Conservation (phyloP, 2,113 vertebrate genomes). For the Oxyura jamaicensis region DNA sequence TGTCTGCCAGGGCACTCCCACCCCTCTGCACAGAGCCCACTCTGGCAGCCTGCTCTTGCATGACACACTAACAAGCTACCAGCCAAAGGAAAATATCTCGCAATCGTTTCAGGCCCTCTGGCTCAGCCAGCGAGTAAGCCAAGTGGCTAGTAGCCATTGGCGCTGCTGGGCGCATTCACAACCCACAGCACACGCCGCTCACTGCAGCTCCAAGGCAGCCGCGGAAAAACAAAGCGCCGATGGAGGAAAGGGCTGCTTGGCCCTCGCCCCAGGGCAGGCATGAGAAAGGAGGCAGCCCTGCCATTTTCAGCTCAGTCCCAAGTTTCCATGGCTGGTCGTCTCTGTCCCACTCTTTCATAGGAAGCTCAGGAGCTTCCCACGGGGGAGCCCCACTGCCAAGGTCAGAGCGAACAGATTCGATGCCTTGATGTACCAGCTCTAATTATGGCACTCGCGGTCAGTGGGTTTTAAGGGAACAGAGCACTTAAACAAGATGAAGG, state of each 20-base stretch:
- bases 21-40: neutral
- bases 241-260: conserved; percentile 9
- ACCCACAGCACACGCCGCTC: neutral
- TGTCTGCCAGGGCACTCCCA: neutral
- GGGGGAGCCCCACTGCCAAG: neutral
- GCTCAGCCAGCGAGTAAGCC: conserved; percentile 40
- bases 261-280: neutral
- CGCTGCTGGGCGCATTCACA: neutral
- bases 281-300: neutral
- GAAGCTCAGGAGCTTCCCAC: neutral
- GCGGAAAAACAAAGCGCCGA: neutral
- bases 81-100: conserved; percentile 60
- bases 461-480: neutral
- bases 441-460: neutral
- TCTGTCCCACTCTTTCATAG: neutral
- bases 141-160: conserved; percentile 66
- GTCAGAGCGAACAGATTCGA: neutral
- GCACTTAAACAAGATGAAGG: neutral
- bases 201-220: neutral
- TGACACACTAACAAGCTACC: conserved; percentile 27
- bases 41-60: conserved; percentile 6
- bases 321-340: conserved; percentile 19
- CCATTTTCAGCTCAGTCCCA: conserved; percentile 10
- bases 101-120: conserved; percentile 56
- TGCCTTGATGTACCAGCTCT: neutral